phyloP scores from a whole-genome alignment of 2,888 invertebrate species.

The Melangyna quadrimaculata region DNA sequence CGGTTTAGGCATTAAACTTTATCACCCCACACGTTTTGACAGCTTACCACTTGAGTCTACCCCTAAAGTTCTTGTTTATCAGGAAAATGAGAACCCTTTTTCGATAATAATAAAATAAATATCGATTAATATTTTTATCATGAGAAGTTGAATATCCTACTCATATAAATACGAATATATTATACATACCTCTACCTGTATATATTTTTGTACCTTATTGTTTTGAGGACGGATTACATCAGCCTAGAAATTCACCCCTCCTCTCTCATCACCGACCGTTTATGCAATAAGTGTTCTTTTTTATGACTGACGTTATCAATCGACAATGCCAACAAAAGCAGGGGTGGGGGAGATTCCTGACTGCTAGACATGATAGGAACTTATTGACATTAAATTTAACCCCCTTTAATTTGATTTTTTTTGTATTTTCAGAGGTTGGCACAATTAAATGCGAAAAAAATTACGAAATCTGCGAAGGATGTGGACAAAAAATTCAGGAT shows the following conservation, averaged over 20 bases:
- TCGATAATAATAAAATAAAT: slow-evolving; percentile 62
- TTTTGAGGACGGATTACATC: slow-evolving; percentile 37
- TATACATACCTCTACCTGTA: not conserved
- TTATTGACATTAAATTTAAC: slow-evolving; percentile 30
- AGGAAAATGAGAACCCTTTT: slow-evolving; percentile 24
- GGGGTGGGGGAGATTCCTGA: not conserved
- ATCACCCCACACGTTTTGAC: slow-evolving; percentile 36
- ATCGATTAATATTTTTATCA: slow-evolving; percentile 57
- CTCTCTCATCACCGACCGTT: not conserved
- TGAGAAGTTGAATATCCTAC: not conserved
- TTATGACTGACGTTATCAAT: slow-evolving; percentile 45
- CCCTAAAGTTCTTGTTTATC: slow-evolving; percentile 59
- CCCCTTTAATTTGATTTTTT: slow-evolving; percentile 53
- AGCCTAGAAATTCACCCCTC: not conserved
- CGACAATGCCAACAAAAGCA: not conserved
- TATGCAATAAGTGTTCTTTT: slow-evolving; percentile 21
- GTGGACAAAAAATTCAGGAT: slow-evolving; percentile 96
- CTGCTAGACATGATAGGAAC: not conserved
- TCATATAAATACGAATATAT: not conserved
- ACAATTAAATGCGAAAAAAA: slow-evolving; percentile 90
- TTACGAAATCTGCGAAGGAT: slow-evolving; percentile 95
- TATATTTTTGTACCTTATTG: not conserved
- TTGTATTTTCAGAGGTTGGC: slow-evolving; percentile 80
- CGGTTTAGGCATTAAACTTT: slow-evolving; percentile 34
- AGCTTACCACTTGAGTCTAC: slow-evolving; percentile 51